Conservation (phyloP, 2,797 vertebrate genomes). For the Urosaurus nigricauda region DNA sequence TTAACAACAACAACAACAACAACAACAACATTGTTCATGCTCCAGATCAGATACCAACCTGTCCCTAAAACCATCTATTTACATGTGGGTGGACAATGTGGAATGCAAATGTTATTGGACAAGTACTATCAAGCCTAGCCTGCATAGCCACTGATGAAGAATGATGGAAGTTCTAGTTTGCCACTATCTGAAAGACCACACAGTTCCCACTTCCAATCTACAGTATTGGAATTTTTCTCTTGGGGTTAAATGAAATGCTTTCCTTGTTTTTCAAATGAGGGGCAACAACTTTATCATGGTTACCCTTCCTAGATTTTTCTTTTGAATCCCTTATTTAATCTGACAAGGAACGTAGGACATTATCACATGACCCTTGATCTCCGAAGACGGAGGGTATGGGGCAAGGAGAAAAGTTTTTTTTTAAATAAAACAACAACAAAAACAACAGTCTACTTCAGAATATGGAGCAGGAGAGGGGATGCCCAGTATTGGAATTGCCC, state of each 20-base stretch:
- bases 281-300: neutral
- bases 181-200: neutral
- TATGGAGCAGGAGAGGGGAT: no score
- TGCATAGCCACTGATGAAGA: neutral
- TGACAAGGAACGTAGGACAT: no score
- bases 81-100: no score
- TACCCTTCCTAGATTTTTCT: neutral
- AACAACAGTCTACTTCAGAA: no score
- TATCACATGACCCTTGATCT: no score
- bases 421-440: no score
- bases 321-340: neutral
- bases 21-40: no score
- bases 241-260: neutral
- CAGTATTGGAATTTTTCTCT: neutral
- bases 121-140: neutral
- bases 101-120: neutral
- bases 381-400: no score
- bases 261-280: no score
- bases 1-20: no score
- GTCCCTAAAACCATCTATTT: constrained; percentile 8
- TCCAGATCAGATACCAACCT: neutral
- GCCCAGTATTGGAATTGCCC: no score
- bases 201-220: neutral
- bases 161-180: neutral
- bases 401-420: no score